A percentile compares a stretch with the other conserved stretches of the same genome.
These are phyloP conservation scores for Periparus ater DNA, from an alignment of 2,797 vertebrate species.

Conservation along the genomic window DNA sequence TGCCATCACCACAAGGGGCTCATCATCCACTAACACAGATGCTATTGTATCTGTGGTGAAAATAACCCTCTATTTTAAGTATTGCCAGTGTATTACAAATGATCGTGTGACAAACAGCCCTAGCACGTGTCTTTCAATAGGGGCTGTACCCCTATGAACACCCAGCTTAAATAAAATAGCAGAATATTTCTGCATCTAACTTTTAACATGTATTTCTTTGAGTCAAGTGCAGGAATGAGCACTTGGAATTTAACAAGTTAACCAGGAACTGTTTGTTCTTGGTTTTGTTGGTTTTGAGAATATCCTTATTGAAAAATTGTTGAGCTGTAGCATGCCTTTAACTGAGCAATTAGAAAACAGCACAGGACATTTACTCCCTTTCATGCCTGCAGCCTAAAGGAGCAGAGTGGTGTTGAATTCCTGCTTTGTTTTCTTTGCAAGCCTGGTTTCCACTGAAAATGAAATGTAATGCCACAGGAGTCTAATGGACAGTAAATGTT, in stretches of 20 bases:
- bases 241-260: background rate
- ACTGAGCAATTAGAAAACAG: background rate
- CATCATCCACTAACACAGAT: background rate
- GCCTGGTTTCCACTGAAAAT: background rate
- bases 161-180: background rate
- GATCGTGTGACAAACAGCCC: background rate
- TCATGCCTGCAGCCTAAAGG: background rate
- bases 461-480: background rate
- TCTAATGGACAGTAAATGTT: background rate
- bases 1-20: background rate
- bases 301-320: background rate
- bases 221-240: background rate
- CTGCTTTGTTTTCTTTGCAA: background rate
- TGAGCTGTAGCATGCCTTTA: background rate
- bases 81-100: background rate
- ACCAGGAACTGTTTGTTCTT: background rate
- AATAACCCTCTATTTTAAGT: background rate
- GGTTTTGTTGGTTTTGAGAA: background rate
- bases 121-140: background rate
- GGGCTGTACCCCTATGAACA: fast-evolving
- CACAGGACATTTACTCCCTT: background rate
- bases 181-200: background rate
- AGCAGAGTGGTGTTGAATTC: background rate
- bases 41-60: background rate
- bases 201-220: background rate